Conservation (phyloP, 1,140 invertebrate species). For the Zaprionus ghesquierei region DNA sequence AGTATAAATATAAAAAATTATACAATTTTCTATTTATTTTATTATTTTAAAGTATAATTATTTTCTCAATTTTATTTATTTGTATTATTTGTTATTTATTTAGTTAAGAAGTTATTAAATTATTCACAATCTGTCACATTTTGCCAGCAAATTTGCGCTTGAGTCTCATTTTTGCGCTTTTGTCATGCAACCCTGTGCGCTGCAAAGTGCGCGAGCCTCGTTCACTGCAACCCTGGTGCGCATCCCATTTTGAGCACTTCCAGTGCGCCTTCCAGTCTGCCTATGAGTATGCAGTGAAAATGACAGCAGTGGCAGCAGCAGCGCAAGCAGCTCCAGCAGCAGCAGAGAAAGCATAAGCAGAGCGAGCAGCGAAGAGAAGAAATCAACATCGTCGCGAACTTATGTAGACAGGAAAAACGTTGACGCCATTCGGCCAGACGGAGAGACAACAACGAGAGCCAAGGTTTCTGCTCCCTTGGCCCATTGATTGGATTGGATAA, state of each 20-base stretch:
- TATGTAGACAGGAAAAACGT: constrained; percentile 52
- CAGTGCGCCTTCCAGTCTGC: constrained; percentile 57
- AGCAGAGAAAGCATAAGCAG: constrained; percentile 24
- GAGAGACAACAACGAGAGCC: constrained; percentile 21
- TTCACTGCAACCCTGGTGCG: constrained; percentile 45
- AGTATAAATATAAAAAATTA: neutral
- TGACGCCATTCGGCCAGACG: constrained; percentile 38
- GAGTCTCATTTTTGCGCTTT: neutral
- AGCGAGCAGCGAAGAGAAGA: constrained; percentile 17
- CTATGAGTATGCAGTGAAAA: constrained; percentile 80
- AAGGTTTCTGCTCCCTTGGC: constrained; percentile 50
- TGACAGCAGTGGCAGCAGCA: constrained; percentile 62
- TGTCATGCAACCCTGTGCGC: constrained; percentile 12
- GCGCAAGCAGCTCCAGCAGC: constrained; percentile 24
- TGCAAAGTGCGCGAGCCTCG: neutral
- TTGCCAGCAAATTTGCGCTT: neutral
- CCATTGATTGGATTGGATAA: constrained; percentile 66
- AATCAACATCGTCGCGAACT: constrained; percentile 63
- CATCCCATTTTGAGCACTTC: constrained; percentile 38
- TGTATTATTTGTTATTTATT: neutral
- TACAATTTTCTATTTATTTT: too few species aligned
- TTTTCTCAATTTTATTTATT: neutral
- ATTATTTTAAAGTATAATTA: neutral
- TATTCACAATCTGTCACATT: neutral
- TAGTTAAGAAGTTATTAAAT: too few species aligned